Percentiles rank a stretch among this genome's conserved stretches.
phyloP scores from a whole-genome alignment of 2,797 vertebrate genomes.

The Coreius guichenoti region DNA sequence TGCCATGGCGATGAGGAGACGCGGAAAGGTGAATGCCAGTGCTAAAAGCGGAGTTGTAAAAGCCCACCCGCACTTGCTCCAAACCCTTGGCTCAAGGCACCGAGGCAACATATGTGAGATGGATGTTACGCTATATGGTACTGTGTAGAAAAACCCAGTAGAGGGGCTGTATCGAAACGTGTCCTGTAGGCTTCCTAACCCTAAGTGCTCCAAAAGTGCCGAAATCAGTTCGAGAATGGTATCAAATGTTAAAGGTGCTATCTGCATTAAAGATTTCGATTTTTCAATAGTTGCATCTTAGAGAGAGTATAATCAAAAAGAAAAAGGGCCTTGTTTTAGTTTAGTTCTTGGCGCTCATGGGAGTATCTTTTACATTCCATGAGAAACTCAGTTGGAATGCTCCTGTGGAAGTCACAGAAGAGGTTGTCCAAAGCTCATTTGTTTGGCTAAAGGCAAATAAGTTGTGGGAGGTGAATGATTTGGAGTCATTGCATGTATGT shows the following conservation, averaged over 20 bases:
- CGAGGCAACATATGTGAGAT: conserved; percentile 62
- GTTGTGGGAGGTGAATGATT: conserved; percentile 35
- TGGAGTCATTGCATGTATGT: conserved; percentile 30
- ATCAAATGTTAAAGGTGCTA: conserved; percentile 44
- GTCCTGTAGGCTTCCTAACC: conserved; percentile 30
- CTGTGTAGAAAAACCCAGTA: conserved; percentile 2
- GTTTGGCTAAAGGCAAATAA: conserved; percentile 57
- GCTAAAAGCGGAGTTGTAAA: conserved; percentile 74
- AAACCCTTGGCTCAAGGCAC: conserved; percentile 75
- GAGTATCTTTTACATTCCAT: conserved; percentile 35
- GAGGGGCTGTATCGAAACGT: not conserved
- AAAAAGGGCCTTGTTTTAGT: conserved; percentile 3
- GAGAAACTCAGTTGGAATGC: conserved; percentile 51
- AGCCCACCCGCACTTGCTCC: conserved; percentile 68
- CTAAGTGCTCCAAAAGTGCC: conserved; percentile 21
- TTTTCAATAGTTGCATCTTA: not conserved
- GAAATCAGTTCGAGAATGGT: not conserved
- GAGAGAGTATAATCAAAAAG: conserved; percentile 11
- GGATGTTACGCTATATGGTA: conserved; percentile 34
- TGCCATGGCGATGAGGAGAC: conserved; percentile 69
- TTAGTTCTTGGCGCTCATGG: conserved; percentile 27
- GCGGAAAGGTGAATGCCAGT: conserved; percentile 76
- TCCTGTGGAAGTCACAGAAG: conserved; percentile 19
- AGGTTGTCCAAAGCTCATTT: conserved; percentile 62
- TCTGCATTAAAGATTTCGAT: conserved; percentile 31